phyloP scores from a whole-genome alignment of 2,113 vertebrate species.

The Syngnathus floridae region DNA sequence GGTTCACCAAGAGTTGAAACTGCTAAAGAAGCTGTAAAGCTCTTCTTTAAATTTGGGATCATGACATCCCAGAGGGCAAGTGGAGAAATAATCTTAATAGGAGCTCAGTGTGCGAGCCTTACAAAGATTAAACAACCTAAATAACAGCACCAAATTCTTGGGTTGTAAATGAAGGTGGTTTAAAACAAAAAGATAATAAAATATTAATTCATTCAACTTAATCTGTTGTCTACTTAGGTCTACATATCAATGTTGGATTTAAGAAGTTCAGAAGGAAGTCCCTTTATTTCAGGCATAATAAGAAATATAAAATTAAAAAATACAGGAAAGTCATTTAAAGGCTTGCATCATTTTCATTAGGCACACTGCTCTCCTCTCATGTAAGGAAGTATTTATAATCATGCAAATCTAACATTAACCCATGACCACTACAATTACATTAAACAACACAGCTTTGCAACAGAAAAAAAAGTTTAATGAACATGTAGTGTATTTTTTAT shows the following conservation, averaged over 20 bases:
- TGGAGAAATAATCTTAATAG: conserved; percentile 33
- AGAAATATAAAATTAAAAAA: conserved; percentile 8
- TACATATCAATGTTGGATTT: not conserved
- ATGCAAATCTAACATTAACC: no score
- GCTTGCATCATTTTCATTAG: conserved; percentile 2
- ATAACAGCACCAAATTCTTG: not conserved
- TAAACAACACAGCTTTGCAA: no score
- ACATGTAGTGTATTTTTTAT: no score
- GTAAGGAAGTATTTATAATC: not conserved
- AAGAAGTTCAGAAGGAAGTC: conserved; percentile 36
- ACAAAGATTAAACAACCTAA: conserved; percentile 35
- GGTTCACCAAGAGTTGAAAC: conserved; percentile 4
- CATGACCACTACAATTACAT: no score
- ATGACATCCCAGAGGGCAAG: not conserved
- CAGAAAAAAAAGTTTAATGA: no score
- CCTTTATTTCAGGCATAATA: conserved; percentile 15
- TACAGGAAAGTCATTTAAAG: conserved; percentile 20
- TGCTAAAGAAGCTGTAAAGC: conserved; percentile 8
- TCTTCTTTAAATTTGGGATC: conserved; percentile 8
- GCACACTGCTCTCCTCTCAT: not conserved
- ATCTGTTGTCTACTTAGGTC: not conserved
- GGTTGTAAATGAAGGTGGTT: not conserved
- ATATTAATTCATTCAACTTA: no score
- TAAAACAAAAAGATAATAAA: no score
- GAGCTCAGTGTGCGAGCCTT: conserved; percentile 36